Conservation (phyloP, 2,888 invertebrate genomes). For the Halictus quadricinctus region DNA sequence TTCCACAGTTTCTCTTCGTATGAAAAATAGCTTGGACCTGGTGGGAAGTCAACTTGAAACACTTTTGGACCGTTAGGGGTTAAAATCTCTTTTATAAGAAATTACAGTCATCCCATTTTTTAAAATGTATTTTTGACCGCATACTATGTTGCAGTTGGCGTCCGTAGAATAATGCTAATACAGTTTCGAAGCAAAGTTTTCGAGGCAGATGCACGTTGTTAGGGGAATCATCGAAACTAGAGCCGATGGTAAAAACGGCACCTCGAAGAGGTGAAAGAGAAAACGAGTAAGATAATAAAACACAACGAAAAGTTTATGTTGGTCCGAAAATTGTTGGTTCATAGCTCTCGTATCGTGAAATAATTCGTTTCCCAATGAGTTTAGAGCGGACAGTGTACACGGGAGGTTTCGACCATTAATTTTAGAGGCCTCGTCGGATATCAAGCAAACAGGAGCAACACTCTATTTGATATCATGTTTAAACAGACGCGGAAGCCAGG, state of each 20-base stretch:
- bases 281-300: neutral
- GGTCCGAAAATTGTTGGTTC: neutral
- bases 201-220: neutral
- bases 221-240: neutral
- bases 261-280: neutral
- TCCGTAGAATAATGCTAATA: too few species aligned
- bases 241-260: neutral
- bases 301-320: neutral
- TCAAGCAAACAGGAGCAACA: slow-evolving; percentile 1
- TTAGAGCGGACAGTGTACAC: neutral
- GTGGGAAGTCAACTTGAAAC: too few species aligned
- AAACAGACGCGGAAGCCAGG: slow-evolving; percentile 51
- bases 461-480: slow-evolving; percentile 46
- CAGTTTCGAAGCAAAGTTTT: too few species aligned
- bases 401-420: neutral
- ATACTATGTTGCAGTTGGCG: too few species aligned
- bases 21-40: too few species aligned
- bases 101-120: too few species aligned
- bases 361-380: neutral
- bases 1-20: too few species aligned
- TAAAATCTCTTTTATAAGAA: too few species aligned
- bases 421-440: neutral
- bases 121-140: too few species aligned
- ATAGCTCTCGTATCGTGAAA: neutral
- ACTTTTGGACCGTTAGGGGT: too few species aligned